Evolutionary conservation across 1,140 invertebrate species (phyloP).

Genomic region (Ostrea denselamellosa): DNA sequence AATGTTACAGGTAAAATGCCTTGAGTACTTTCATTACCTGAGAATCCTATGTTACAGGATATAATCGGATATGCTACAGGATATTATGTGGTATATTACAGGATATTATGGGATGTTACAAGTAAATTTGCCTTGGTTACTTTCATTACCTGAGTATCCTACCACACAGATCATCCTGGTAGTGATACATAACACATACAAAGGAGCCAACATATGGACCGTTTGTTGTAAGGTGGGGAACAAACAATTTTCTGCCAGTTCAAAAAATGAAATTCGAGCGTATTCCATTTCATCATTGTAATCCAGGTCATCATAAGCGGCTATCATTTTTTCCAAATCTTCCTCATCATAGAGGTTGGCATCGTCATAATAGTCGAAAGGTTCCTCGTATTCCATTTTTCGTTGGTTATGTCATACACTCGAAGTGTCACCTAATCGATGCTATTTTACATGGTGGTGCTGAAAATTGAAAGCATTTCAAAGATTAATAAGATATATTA

Average conservation of each 20-base stretch:
- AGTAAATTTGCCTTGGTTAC: too few species aligned
- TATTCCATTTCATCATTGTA: slow-evolving; percentile 51
- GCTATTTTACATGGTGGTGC: neutral
- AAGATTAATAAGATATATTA: too few species aligned
- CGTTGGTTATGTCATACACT: neutral
- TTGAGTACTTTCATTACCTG: too few species aligned
- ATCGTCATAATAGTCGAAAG: slow-evolving; percentile 50
- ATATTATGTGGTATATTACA: too few species aligned
- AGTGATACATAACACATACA: slow-evolving; percentile 57
- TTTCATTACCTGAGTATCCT: slow-evolving; percentile 48
- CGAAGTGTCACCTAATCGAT: neutral
- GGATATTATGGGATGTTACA: too few species aligned
- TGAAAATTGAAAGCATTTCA: neutral
- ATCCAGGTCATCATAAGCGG: slow-evolving; percentile 48
- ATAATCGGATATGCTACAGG: too few species aligned
- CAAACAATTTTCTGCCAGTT: slow-evolving; percentile 66
- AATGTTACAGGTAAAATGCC: too few species aligned
- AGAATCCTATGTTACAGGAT: too few species aligned
- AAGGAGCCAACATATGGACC: slow-evolving; percentile 54
- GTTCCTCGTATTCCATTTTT: neutral
- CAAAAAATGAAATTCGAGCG: slow-evolving; percentile 54
- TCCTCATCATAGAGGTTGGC: slow-evolving; percentile 54
- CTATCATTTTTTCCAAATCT: slow-evolving; percentile 56
- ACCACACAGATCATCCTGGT: slow-evolving; percentile 59
- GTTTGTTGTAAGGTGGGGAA: slow-evolving; percentile 61